Conservation (phyloP, 2,113 vertebrate genomes). For the Tinamus guttatus region DNA sequence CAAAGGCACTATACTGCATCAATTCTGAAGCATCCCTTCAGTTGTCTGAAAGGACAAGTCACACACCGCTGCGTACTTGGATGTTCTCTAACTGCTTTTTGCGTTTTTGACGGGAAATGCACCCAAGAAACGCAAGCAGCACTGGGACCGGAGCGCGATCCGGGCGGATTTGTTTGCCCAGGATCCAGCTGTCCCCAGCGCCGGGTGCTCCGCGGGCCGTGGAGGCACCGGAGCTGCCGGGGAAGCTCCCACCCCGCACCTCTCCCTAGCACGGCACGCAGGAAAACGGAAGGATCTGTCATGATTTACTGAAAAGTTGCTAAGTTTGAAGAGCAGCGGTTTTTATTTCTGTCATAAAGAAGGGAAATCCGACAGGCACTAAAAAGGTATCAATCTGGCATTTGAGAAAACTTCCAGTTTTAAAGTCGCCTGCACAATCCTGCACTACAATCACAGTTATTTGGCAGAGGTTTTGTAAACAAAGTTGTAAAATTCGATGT, state of each 20-base stretch:
- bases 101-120: too few relatives aligned
- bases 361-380: not conserved
- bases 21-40: not conserved
- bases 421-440: not conserved
- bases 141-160: too few relatives aligned
- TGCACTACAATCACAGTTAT: not conserved
- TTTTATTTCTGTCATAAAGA: not conserved
- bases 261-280: not conserved
- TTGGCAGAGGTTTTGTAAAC: not conserved
- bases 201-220: too few relatives aligned
- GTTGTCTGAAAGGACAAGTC: not conserved
- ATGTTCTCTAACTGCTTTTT: too few relatives aligned
- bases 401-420: not conserved
- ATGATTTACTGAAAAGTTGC: not conserved
- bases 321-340: not conserved
- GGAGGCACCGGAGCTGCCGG: too few relatives aligned
- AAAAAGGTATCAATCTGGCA: not conserved
- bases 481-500: not conserved
- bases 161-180: too few relatives aligned
- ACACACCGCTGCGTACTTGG: too few relatives aligned
- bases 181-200: too few relatives aligned
- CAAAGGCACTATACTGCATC: not conserved
- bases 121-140: too few relatives aligned
- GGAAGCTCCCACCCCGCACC: not conserved
- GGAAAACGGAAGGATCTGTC: not conserved